Percentiles rank a stretch among this genome's conserved stretches.
Evolutionary conservation across 1,140 invertebrate species (phyloP).

Genomic region (Scaptomyza graminum): DNA sequence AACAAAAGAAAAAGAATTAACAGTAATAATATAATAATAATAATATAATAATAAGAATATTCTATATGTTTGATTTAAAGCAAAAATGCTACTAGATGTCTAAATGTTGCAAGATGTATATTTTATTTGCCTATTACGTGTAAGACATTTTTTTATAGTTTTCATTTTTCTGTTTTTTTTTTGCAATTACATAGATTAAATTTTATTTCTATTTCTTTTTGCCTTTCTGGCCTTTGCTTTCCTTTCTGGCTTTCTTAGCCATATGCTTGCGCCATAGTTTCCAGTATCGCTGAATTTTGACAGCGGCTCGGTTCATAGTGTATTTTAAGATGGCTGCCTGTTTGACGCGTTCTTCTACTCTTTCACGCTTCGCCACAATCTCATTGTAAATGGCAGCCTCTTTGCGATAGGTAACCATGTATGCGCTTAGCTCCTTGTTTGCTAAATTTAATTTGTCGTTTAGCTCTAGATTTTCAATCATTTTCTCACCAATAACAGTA

Average conservation of each 20-base stretch:
- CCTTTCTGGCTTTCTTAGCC: constrained; percentile 23
- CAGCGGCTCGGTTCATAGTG: constrained; percentile 58
- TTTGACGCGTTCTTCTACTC: constrained; percentile 23
- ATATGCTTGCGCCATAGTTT: constrained; percentile 46
- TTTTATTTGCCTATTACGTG: not conserved
- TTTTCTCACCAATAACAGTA: constrained; percentile 46
- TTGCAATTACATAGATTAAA: not conserved
- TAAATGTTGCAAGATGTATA: not conserved
- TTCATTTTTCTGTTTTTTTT: too few relatives aligned
- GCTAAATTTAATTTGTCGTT: constrained; percentile 21
- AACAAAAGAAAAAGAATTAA: not conserved
- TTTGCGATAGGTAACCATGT: constrained; percentile 27
- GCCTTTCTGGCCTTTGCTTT: not conserved
- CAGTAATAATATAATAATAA: not conserved
- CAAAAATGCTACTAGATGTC: not conserved
- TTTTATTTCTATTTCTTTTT: not conserved
- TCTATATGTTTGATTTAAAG: not conserved
- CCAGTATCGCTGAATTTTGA: constrained; percentile 66
- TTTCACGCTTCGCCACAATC: constrained; percentile 56
- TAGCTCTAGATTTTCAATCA: constrained; percentile 46
- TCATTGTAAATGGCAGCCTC: constrained; percentile 49
- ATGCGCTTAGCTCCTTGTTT: constrained; percentile 26
- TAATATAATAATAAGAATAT: not conserved
- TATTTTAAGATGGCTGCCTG: constrained; percentile 13
- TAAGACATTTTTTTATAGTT: not conserved